These are phyloP conservation scores for Hystrix brachyura DNA, from an alignment of 2,113 vertebrate species.

Conservation along the genomic window DNA sequence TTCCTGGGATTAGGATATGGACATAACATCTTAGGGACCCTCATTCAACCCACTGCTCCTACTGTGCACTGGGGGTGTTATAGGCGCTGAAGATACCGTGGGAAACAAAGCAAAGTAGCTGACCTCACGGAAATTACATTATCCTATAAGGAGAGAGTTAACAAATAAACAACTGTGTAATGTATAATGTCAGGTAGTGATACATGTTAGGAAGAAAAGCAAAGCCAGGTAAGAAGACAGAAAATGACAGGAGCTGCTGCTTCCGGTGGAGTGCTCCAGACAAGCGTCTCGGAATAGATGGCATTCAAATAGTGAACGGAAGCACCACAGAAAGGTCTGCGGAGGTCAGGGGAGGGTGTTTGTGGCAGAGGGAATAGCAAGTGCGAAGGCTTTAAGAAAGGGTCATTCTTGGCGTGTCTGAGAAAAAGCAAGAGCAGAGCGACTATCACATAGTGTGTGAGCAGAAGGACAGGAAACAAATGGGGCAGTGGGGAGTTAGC, in stretches of 20 bases:
- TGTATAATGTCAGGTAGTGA: background rate
- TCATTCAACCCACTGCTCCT: background rate
- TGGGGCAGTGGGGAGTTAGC: background rate
- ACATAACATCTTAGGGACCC: background rate
- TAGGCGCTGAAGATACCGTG: background rate
- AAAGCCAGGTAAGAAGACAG: background rate
- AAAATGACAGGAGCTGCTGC: background rate
- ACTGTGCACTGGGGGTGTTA: background rate
- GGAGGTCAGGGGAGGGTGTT: background rate
- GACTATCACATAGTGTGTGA: background rate
- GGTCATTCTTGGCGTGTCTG: background rate
- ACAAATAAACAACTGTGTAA: background rate
- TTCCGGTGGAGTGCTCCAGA: background rate
- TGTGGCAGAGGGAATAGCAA: background rate
- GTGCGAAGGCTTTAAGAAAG: constrained; percentile 34
- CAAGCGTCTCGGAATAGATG: background rate
- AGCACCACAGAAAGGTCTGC: background rate
- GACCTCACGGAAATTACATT: background rate
- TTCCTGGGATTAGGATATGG: background rate
- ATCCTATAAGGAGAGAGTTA: background rate
- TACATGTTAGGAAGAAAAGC: background rate
- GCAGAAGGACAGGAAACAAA: background rate
- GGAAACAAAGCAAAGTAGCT: background rate
- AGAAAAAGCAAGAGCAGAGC: background rate
- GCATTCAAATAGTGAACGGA: background rate